Evolutionary conservation across 2,888 invertebrate genomes (phyloP).

Genomic region (Drosophila trichaetosa): DNA sequence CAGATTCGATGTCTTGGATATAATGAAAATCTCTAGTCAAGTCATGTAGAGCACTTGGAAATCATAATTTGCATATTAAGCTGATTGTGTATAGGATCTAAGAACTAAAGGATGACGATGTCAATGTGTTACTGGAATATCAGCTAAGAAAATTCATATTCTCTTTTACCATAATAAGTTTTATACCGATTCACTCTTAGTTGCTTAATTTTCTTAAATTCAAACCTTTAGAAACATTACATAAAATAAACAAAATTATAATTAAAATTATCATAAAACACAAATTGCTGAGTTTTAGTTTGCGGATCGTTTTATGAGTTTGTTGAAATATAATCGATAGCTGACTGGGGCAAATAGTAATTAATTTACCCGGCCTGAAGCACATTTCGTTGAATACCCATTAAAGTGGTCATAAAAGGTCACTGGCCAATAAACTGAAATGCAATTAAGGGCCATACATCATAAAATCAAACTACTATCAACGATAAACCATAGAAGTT

Average conservation of each 20-base stretch:
- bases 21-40: constrained; percentile 56
- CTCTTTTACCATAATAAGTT: background rate
- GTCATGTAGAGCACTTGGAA: constrained; percentile 51
- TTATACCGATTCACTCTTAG: background rate
- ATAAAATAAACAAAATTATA: background rate
- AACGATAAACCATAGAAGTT: constrained; percentile 26
- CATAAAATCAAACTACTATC: constrained; percentile 54
- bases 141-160: background rate
- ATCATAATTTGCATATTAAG: constrained; percentile 58
- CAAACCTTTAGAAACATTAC: background rate
- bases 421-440: constrained; percentile 1
- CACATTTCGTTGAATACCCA: background rate
- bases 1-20: constrained; percentile 47
- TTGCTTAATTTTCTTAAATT: background rate
- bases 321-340: background rate
- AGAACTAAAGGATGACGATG: background rate
- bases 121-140: constrained; percentile 1
- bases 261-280: background rate
- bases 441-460: constrained; percentile 52
- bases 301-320: background rate
- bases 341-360: background rate
- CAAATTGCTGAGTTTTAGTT: background rate
- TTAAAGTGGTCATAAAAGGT: constrained; percentile 14
- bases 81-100: constrained; percentile 3
- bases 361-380: background rate